Base-by-base conservation (phyloP, 2,797 vertebrate genomes). In the Pipistrellus nathusii region DNA sequence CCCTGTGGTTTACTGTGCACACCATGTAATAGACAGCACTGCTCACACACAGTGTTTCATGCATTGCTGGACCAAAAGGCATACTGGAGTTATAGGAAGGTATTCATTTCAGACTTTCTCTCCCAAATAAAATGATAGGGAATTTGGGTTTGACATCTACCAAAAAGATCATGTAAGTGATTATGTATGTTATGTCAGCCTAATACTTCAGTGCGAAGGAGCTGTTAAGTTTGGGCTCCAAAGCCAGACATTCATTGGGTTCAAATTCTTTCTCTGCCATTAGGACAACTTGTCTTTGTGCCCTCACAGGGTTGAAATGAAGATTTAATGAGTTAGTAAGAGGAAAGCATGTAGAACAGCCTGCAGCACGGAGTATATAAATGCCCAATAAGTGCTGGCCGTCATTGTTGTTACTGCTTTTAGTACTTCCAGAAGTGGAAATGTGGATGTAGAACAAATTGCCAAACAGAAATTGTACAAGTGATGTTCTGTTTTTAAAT, bases 251-350 rank as follows among this genome's bases (percentile, higher is more conserved):
- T 80, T 66, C 80, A 41, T 41, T 90, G 82, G 30, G n/a, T 77
- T 90, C 23, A 18, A 13, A 69, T 38, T 72, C 51, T 77, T 51
- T 73, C 78, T 89, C 14, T 86, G 12, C 30, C 53, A 2, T n/a
- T 18, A 68, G 85, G 85, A 91, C 59, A 85, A n/a, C 68, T 46
- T 77, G 32, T 64, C 85, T 90, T 93, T 55, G 35, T 82, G 81
- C 48, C 81, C 32, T 84, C 8, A 4, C 32, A 23, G 69, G 72
- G 25, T 35, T 64, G 20, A 81, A 30, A 21, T 73, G 87, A 73
- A 87, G 68, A 13, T 59, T 77, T 20, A 72, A 21, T 85, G 81
- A 41, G 38, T 90, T 30, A n/a, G 2, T n/a, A 44, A 59, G 68
- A 85, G n/a, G 21, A 23, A 48, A 86, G 21, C 55, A 9, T 82